Evolutionary conservation across 2,888 invertebrate genomes (phyloP).

Genomic region (Hyles lineata): DNA sequence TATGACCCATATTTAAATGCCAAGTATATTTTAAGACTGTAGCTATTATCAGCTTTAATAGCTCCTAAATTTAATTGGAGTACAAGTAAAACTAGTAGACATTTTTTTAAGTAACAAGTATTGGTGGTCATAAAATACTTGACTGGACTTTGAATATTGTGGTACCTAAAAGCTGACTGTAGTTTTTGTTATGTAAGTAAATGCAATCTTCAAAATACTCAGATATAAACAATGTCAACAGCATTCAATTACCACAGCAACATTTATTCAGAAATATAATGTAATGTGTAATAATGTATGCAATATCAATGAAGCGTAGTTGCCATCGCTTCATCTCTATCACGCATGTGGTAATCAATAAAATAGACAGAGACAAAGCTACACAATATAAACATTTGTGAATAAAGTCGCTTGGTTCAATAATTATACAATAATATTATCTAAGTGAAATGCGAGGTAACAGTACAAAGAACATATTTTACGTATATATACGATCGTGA

Average conservation of each 20-base stretch:
- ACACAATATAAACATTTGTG: background rate
- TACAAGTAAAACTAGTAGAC: no score
- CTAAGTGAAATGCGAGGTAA: slow-evolving; percentile 12
- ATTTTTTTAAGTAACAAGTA: no score
- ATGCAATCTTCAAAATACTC: background rate
- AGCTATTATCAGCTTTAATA: no score
- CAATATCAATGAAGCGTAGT: no score
- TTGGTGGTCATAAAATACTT: no score
- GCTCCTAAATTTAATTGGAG: no score
- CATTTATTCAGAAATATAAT: background rate
- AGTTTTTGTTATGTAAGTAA: background rate
- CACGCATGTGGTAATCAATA: no score
- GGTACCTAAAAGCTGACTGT: background rate
- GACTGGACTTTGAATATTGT: background rate
- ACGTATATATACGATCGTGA: background rate
- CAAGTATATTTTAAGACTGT: no score
- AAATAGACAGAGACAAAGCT: no score
- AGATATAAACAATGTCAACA: background rate
- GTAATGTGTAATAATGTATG: no score
- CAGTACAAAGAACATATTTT: background rate
- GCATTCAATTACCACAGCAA: background rate
- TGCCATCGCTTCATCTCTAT: no score
- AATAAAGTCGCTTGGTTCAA: background rate
- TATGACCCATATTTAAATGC: no score
- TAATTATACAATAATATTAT: background rate